phyloP scores from a whole-genome alignment of 2,888 invertebrate genomes.

The Dryomyza anilis region DNA sequence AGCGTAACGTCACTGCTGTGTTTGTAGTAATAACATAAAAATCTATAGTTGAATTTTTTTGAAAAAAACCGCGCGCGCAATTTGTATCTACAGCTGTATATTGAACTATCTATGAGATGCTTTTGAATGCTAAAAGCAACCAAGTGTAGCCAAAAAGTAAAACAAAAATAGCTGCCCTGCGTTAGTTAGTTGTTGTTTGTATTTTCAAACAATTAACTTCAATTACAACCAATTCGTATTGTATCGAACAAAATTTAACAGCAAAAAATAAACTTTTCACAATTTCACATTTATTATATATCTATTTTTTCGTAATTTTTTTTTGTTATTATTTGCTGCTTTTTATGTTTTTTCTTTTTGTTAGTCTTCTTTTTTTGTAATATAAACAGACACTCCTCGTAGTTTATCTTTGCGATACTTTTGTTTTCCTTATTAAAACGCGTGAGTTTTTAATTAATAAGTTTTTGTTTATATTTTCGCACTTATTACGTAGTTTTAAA shows the following conservation, averaged over 20 bases:
- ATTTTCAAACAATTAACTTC: constrained; percentile 15
- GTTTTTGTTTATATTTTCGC: neutral
- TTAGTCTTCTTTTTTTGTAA: neutral
- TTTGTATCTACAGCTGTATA: neutral
- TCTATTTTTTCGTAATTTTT: neutral
- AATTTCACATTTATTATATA: no score
- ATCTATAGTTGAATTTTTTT: constrained; percentile 1
- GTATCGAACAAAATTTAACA: no score
- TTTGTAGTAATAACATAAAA: neutral
- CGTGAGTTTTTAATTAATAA: neutral
- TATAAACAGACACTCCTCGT: constrained; percentile 9
- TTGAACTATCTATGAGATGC: constrained; percentile 5
- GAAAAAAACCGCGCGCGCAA: neutral
- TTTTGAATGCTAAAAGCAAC: neutral
- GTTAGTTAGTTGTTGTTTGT: neutral
- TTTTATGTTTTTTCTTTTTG: neutral
- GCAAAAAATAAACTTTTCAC: no score
- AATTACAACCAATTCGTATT: constrained; percentile 2
- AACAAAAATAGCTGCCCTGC: neutral
- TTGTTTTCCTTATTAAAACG: neutral
- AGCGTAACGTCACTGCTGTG: no score
- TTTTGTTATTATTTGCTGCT: neutral
- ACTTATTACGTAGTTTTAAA: neutral
- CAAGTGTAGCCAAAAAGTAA: neutral
- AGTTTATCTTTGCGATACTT: neutral